A percentile compares a stretch with the other conserved stretches of the same genome.
Evolutionary conservation across 2,888 invertebrate species (phyloP).

Genomic region (Megamerina dolium): DNA sequence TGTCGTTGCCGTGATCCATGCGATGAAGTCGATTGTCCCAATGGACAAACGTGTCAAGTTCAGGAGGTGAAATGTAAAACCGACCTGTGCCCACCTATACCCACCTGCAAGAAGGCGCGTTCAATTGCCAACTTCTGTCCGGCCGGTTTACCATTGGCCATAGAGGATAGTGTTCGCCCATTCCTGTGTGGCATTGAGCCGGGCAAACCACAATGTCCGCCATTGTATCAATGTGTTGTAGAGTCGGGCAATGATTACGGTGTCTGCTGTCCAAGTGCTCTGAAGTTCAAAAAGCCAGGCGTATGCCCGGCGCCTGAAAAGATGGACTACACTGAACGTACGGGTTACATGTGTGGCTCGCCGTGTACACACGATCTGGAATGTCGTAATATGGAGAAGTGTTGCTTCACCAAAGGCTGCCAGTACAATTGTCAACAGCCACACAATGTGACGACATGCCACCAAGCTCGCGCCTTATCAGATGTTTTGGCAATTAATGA

Average conservation of each 20-base stretch:
- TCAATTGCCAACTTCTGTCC: constrained; percentile 75
- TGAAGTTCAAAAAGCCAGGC: constrained; percentile 71
- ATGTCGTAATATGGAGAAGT: constrained; percentile 76
- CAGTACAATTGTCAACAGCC: constrained; percentile 70
- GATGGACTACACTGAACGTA: constrained; percentile 41
- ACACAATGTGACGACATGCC: constrained; percentile 69
- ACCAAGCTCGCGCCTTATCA: constrained; percentile 70
- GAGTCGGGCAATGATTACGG: constrained; percentile 79
- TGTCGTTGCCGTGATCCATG: constrained; percentile 82
- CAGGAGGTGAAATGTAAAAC: constrained; percentile 71
- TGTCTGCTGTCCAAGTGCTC: constrained; percentile 75
- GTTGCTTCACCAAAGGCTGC: constrained; percentile 69
- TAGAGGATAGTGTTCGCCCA: constrained; percentile 67
- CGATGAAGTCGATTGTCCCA: constrained; percentile 67
- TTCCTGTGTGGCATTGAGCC: constrained; percentile 76
- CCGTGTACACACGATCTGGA: constrained; percentile 74
- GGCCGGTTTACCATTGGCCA: constrained; percentile 65
- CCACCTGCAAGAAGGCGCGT: constrained; percentile 73
- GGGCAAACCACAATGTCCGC: constrained; percentile 79
- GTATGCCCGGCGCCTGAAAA: constrained; percentile 60
- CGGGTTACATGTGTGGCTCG: constrained; percentile 55
- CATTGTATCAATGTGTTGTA: constrained; percentile 72
- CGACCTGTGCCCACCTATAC: constrained; percentile 78
- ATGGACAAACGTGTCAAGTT: constrained; percentile 68
- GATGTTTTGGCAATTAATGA: constrained; percentile 72